Evolutionary conservation across 2,888 invertebrate genomes (phyloP).

Genomic region (Cheilosia soror): DNA sequence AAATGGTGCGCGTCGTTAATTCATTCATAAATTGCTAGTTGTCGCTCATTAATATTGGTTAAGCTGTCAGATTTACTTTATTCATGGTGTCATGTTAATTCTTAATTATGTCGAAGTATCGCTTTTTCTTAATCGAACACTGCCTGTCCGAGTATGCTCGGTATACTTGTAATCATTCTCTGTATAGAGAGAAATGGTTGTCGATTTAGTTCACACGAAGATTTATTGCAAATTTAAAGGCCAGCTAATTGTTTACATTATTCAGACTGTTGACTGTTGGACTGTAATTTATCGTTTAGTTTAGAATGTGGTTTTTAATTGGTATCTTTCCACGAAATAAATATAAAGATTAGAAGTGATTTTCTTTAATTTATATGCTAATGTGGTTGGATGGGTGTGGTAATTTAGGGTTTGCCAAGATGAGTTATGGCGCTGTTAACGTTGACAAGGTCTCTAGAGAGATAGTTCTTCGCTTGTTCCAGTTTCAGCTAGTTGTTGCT

Average conservation of each 20-base stretch:
- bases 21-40: conserved; percentile 70
- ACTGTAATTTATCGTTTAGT: conserved; percentile 62
- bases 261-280: conserved; percentile 61
- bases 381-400: conserved; percentile 26
- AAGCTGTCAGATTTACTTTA: conserved; percentile 73
- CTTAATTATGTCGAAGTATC: conserved; percentile 69
- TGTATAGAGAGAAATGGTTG: conserved; percentile 34
- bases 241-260: conserved; percentile 74
- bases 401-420: conserved; percentile 64
- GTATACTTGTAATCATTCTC: neutral
- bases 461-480: conserved; percentile 44
- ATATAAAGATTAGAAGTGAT: conserved; percentile 63
- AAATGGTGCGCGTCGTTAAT: conserved; percentile 45
- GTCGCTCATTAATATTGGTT: conserved; percentile 73
- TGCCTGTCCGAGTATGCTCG: conserved; percentile 9
- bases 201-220: conserved; percentile 67
- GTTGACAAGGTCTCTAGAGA: conserved; percentile 38
- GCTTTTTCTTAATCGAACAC: conserved; percentile 57
- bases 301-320: conserved; percentile 65
- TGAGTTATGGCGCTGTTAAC: conserved; percentile 66
- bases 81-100: conserved; percentile 76
- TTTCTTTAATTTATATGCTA: conserved; percentile 65
- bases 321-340: conserved; percentile 61
- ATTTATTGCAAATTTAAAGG: conserved; percentile 71
- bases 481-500: conserved; percentile 44